Base-by-base conservation (phyloP, 2,113 vertebrate species). In the Ceratotherium simum region DNA sequence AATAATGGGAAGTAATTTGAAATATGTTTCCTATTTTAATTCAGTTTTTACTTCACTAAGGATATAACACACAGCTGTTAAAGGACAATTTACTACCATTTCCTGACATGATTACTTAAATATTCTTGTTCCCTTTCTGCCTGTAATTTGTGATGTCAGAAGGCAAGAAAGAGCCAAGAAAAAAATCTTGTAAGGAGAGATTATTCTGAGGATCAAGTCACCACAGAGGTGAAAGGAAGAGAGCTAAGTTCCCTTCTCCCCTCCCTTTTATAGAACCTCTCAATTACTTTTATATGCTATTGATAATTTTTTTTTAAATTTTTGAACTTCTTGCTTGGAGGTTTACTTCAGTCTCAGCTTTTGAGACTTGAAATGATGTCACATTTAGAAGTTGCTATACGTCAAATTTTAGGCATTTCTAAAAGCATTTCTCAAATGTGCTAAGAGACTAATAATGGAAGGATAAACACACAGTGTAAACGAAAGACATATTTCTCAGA, bases 71-170 rank as follows among this genome's bases (percentile, higher is more conserved):
- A 73, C 1, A 78, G 16, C 14, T 88, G 10, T 58, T 88, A 84
- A 23, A 95, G 58, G 31, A 69, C 20, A 81, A 65, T 60, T 65
- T 54, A 65, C 6, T 65, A 8, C 4, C 21, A 39, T 95, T 97
- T 93, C 42, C 76, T 91, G 39, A 91, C n/a, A 95, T 14, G 8
- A 25, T 33, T 96, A 67, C 56, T 87, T 88, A 87, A 70, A 23
- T 39, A 76, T 76, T 88, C 25, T 84, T 86, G 67, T 29, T 48
- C 8, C 25, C 3, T 48, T 92, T 86, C 72, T 85, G 36, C 23
- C 54, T 90, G 6, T 85, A 85, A 93, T 78, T 91, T 96, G 20
- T 91, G 29, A 95, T 67, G 17, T 85, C 67, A 89, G 46, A 96
- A 91, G 17, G 0, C 36, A 93, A 23, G 18, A 60, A 54, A 93